phyloP scores from a whole-genome alignment of 2,113 vertebrate species.

The Phaetusa simplex region DNA sequence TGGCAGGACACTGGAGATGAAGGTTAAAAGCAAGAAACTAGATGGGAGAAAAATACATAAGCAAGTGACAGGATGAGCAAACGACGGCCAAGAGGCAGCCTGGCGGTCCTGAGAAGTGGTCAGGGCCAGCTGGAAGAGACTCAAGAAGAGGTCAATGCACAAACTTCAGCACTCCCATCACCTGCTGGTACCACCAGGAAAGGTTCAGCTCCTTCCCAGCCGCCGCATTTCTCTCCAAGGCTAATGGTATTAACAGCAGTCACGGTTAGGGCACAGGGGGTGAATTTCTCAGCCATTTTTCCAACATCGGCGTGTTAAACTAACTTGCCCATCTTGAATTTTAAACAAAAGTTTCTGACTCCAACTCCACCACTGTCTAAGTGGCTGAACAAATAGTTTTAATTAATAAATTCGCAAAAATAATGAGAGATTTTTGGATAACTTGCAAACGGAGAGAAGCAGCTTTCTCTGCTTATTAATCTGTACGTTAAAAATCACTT shows the following conservation, averaged over 20 bases:
- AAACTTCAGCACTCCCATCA: not conserved
- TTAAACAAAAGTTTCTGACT: not conserved
- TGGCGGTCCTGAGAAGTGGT: not conserved
- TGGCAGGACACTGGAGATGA: not conserved
- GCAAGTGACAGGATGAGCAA: not conserved
- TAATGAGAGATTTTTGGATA: not conserved
- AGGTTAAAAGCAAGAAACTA: not conserved
- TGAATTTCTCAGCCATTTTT: not conserved
- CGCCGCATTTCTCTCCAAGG: not conserved
- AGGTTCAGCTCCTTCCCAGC: not conserved
- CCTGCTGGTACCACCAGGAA: not conserved
- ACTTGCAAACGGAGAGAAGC: not conserved
- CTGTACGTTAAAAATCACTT: not conserved
- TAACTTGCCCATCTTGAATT: not conserved
- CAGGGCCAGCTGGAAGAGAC: not conserved
- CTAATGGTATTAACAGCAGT: not conserved
- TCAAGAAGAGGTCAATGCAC: not conserved
- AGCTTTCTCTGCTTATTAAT: not conserved
- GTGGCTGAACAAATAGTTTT: not conserved
- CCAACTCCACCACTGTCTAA: not conserved
- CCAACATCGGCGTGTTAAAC: fast-evolving
- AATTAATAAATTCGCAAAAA: not conserved
- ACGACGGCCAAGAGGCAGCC: not conserved
- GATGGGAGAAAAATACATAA: not conserved
- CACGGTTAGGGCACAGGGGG: not conserved